Percentiles rank a stretch among this genome's conserved stretches.
These are phyloP conservation scores for Ooceraea biroi DNA, from an alignment of 1,140 invertebrate species.

Conservation along the genomic window DNA sequence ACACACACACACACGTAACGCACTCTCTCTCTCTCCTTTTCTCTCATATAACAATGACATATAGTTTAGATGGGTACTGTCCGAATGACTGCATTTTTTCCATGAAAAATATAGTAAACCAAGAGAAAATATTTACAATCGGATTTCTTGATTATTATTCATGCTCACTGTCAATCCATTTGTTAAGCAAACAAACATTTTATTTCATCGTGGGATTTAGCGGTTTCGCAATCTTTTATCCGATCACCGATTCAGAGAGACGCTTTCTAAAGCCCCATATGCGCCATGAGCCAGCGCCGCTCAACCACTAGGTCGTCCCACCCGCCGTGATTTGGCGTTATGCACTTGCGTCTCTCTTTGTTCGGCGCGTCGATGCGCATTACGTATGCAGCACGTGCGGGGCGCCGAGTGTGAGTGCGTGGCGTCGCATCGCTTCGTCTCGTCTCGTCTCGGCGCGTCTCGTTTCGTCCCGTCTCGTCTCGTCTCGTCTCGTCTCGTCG, in stretches of 20 bases:
- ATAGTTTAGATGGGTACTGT: no score
- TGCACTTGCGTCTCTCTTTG: constrained; percentile 49
- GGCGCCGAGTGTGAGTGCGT: constrained; percentile 59
- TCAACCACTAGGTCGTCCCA: constrained; percentile 9
- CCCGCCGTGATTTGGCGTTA: constrained; percentile 37
- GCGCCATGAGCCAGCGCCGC: background rate
- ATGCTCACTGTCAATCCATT: background rate
- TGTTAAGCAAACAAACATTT: background rate
- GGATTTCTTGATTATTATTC: constrained; percentile 3
- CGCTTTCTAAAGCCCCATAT: background rate
- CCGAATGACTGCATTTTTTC: background rate
- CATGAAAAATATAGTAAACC: background rate
- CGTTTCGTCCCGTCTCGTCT: no score
- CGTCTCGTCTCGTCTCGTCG: no score
- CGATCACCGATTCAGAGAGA: constrained; percentile 24
- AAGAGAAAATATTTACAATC: background rate
- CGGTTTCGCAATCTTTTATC: constrained; percentile 25
- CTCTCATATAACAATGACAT: no score
- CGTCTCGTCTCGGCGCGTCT: background rate
- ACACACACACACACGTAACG: no score
- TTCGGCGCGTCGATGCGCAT: constrained; percentile 69
- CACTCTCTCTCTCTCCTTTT: background rate
- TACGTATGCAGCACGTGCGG: constrained; percentile 76
- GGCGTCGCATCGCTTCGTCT: constrained; percentile 6
- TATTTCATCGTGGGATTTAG: no score